Conservation (phyloP, 2,888 invertebrate species). For the Mimumesa dahlbomi region DNA sequence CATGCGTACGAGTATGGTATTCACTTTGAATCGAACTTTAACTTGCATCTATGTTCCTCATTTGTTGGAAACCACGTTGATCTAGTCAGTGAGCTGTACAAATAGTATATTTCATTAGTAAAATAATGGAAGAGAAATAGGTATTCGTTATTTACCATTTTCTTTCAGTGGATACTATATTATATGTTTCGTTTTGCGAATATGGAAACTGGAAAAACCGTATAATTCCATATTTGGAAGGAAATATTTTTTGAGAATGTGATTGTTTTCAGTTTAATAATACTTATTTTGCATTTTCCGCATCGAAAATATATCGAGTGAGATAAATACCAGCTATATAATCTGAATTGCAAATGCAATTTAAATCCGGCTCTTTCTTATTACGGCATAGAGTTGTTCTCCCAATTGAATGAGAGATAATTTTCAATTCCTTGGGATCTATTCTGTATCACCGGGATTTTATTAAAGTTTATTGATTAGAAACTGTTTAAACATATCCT, state of each 20-base stretch:
- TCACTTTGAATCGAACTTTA: slow-evolving; percentile 37
- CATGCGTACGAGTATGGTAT: no score
- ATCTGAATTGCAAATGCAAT: slow-evolving; percentile 63
- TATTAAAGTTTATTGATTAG: background rate
- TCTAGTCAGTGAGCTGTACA: background rate
- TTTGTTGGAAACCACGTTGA: background rate
- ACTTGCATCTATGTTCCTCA: background rate
- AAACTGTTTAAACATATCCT: background rate
- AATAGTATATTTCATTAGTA: background rate
- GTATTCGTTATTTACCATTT: background rate
- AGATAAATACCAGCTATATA: slow-evolving; percentile 50
- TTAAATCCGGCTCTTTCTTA: slow-evolving; percentile 43
- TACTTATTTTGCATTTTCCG: slow-evolving; percentile 3
- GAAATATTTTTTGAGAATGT: background rate
- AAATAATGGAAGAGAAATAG: background rate
- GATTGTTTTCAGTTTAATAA: slow-evolving; percentile 8
- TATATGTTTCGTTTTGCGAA: no score
- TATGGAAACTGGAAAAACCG: background rate
- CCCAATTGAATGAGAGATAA: slow-evolving; percentile 28
- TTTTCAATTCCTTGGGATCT: slow-evolving; percentile 21
- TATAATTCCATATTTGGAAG: background rate
- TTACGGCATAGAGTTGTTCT: slow-evolving; percentile 21
- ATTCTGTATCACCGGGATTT: background rate
- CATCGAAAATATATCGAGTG: slow-evolving; percentile 44
- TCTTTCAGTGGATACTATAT: no score